Evolutionary conservation across 2,797 vertebrate species (phyloP), one percentile per base, ranked within the genome.

Genomic region (Siniperca obscura): DNA sequence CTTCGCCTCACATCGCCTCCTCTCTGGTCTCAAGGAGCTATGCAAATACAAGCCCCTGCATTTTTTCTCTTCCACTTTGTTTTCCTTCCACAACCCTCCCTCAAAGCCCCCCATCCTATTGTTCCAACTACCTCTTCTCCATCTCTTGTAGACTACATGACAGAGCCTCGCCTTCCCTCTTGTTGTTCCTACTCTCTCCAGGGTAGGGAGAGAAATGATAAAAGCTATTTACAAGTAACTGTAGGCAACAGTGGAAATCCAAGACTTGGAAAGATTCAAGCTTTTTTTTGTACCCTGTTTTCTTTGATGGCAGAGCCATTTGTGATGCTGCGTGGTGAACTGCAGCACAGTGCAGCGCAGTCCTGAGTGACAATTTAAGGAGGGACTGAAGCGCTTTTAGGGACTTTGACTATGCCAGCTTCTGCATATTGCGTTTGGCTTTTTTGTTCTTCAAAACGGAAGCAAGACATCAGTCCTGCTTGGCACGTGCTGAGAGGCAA

Each of bases 141-240:
- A 42, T 77, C 83, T 89, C 83, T 55, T 76, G 78, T 75, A 87
- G 84, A 67, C 70, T 30, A 89, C 87, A 89, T 88, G 86, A 78
- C 90, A 89, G 80, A 86, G 82, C 86, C 80, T 83, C 64, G n/a
- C 78, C 72, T 85, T 65, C 84, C 70, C 86, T 84, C 80, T 86
- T 78, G 86, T 89, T 84, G 77, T 81, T 86, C 42, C 72, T 44
- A 27, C 89, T 86, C 72, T 88, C 92, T 84, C 71, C 82, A 17
- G 79, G 81, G 81, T 56, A 5, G 42, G 53, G 48, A 62, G 48
- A 77, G 75, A 74, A 73, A 87, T 77, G 81, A 88, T 89, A 80
- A 89, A 90, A 90, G 86, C 81, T 87, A 76, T 91, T 91, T 88
- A 89, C 89, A 87, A 90, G 86, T 72, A 80, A 85, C 87, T 89